These are phyloP conservation scores for Hydrozoanthus tunicans DNA, from an alignment of 64 coral and sea anemone genomes.

Conservation along the genomic window DNA sequence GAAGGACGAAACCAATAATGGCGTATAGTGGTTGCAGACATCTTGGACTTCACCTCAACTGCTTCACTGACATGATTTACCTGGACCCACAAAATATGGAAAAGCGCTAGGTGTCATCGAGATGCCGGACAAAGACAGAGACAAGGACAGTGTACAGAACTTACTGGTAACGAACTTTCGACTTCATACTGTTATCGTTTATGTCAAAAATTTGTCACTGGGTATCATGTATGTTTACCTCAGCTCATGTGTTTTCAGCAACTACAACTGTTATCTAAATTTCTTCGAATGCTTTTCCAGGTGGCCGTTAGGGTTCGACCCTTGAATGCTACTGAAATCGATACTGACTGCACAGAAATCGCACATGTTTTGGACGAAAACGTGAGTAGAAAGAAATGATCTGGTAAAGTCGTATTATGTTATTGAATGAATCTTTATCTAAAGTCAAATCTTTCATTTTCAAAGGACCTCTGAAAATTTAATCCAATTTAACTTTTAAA, in stretches of 20 bases:
- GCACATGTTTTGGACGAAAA: slow-evolving; percentile 56
- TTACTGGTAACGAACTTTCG: slow-evolving; percentile 30
- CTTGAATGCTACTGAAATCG: slow-evolving; percentile 39
- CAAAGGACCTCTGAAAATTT: too few species aligned
- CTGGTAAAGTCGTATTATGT: not conserved
- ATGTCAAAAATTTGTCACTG: not conserved
- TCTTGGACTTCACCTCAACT: slow-evolving; percentile 12
- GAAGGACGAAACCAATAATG: slow-evolving; percentile 16
- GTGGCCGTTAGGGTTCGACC: slow-evolving; percentile 48
- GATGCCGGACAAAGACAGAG: slow-evolving; percentile 59
- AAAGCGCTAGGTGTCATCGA: slow-evolving; percentile 8
- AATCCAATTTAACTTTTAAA: not conserved
- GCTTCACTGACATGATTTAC: not conserved
- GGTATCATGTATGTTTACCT: not conserved
- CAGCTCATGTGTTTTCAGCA: not conserved
- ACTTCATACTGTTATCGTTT: not conserved
- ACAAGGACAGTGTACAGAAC: slow-evolving; percentile 42
- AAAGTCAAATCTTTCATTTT: too few species aligned
- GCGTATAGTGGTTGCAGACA: not conserved
- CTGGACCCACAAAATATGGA: not conserved
- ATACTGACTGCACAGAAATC: slow-evolving; percentile 45
- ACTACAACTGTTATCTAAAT: not conserved
- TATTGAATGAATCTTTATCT: not conserved
- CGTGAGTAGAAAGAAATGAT: not conserved
- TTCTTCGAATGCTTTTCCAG: slow-evolving; percentile 21